Base-by-base conservation (phyloP, 2,888 invertebrate genomes). In the Erannis defoliaria region DNA sequence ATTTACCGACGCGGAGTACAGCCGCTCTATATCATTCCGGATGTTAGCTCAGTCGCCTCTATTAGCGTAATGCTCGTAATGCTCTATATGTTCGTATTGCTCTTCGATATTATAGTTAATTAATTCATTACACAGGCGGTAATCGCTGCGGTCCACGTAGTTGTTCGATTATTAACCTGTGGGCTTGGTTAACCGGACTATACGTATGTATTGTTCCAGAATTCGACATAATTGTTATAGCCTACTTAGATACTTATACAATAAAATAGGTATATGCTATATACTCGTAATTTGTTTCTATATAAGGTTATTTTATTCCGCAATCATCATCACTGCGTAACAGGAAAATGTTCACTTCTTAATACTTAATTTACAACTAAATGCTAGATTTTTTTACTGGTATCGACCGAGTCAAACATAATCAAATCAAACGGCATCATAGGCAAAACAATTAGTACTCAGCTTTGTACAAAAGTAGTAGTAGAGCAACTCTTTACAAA, bases 51-150 rank as follows among this genome's bases (percentile, higher is more conserved):
- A 58, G 61, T 43, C 53, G 29, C 43, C 23, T 59, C 55, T 61
- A 64, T 64, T 66, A 64, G 64, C 48, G 50, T 66, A 68, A 66
- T 66, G 68, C 55, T 42, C 40, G 18, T 42, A 42, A 23, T 14
- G 23, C 33, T 23, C 19, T 29, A 45, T 29, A 18, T 18, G 45
- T 10, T 45, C 14, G 14, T 19, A 19, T 21, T 14, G 42, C 33
- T 19, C 16, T 10, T 35, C 18, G 19, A 26, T 53, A 48, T 29
- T 55, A 58, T 37, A 42, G 54, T 45, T 59, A 62, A 66, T 45
- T 59, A 62, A 66, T 62, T 62, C 54, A 66, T 66, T 56, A 66
- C 53, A 43, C 33, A 16, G 40, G 19, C 31, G 43, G 33, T 55
- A 49, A 58, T 60, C 51, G 65, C 55, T 54, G 61, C 42, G 55